Evolutionary conservation across 2,113 vertebrate genomes (phyloP).

Genomic region (Pelobates fuscus): DNA sequence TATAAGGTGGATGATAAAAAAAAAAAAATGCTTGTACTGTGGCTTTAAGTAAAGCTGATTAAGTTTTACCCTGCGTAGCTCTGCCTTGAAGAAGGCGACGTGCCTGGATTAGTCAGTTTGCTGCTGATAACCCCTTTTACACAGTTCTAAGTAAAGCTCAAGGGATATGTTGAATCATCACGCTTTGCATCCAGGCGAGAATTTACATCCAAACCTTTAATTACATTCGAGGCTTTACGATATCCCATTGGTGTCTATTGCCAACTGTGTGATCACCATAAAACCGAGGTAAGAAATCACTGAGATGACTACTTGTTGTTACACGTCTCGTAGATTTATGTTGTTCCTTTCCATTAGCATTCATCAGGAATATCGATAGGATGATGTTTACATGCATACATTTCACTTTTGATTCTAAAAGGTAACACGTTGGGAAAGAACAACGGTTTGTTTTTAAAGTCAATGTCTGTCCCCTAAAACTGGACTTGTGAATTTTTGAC

Average conservation of each 20-base stretch:
- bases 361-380: too few relatives aligned
- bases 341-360: too few relatives aligned
- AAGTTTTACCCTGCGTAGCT: conserved; percentile 54
- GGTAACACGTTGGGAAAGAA: too few relatives aligned
- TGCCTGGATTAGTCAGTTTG: conserved; percentile 63
- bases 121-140: conserved; percentile 42
- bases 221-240: background rate
- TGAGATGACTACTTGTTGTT: background rate
- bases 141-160: conserved; percentile 50
- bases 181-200: conserved; percentile 62
- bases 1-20: too few relatives aligned
- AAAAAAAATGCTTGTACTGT: conserved; percentile 8
- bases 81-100: conserved; percentile 70
- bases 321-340: background rate
- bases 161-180: conserved; percentile 35
- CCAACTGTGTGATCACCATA: background rate
- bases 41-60: conserved; percentile 57
- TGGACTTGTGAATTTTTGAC: too few relatives aligned
- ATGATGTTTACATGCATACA: too few relatives aligned
- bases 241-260: background rate
- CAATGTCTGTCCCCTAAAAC: too few relatives aligned
- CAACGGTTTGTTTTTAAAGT: too few relatives aligned
- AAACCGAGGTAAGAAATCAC: background rate
- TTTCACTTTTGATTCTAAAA: too few relatives aligned
- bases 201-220: conserved; percentile 20